Evolutionary conservation across 1,140 invertebrate species (phyloP), one percentile per base, ranked within the genome.

Genomic region (Macrostomum lignano): DNA sequence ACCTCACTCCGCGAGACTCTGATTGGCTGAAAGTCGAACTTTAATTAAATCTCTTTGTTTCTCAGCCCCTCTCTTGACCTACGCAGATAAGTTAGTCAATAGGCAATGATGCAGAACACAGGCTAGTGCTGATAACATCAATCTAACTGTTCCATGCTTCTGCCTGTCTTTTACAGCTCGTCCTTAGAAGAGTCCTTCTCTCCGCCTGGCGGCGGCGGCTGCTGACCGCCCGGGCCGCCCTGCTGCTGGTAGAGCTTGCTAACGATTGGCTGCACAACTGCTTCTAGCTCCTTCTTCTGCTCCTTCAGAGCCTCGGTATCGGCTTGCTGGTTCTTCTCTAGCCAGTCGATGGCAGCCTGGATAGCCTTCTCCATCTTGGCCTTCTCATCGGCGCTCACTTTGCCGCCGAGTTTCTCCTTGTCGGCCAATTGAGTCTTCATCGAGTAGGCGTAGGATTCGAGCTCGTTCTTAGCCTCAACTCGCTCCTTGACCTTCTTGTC

Each of bases 391-490:
- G 75, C 77, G 42, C 65, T 67, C 21, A 79, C 60, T 58, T 96
- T 96, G 21, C 73, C 67, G 14, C 86, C 88, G 14, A 96, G 67
- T 60, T 96, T 96, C 40, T 96, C 88, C 57, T 96, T 96, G 51
- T 98, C 88, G 24, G 64, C 65, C 14, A 98, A 63, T 55, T 98
- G 91, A 57, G 88, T 94, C 63, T 96, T 98, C 19, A 98, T 65
- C 6, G 78, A 79, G 53, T 98, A 98, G 1, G 81, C 79, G 45
- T 94, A 94, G 19, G 79, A 84, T 60, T 98, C 88, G 21, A 98
- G 62, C 40, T 64, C 60, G 43, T 68, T 65, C 33, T 81, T 70
- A 1, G 86, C 72, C 51, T 96, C 88, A 1, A 96, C 86, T 29
- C 72, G 66, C 52, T 94, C 84, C 60, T 96, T 96, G 10, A 17